Evolutionary conservation across 1,140 invertebrate species (phyloP), one percentile per base, ranked within the genome.

Genomic region (Ips nitidus): DNA sequence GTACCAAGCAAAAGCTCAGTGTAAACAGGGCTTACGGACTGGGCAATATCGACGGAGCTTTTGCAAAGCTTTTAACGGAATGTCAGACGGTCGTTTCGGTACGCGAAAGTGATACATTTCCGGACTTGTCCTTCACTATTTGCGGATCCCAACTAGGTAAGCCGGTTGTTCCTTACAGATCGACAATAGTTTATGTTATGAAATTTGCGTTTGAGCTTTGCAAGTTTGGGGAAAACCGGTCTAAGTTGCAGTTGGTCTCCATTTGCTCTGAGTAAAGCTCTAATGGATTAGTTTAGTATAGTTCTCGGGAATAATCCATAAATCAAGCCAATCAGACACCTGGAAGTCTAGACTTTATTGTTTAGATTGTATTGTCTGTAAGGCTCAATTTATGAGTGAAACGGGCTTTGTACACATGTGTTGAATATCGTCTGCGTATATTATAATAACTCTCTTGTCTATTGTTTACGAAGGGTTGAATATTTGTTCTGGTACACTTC

Each of bases 271-370:
- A 22, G 22, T 22, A 22, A 22, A 22, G 22, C 22, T 22, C 22
- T 22, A 22, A 22, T 22, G 22, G 22, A 22, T 22, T 22, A 22
- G 22, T 22, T 22, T 22, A 22, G 22, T 22, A 22, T 22, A 22
- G 22, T 22, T 22, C 22, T 37, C 53, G n/a, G 53, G 53, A 56
- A 56, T 36, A 56, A 56, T 56, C 53, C 53, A 56, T 56, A 56
- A 36, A 36, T 56, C 53, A 36, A 56, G 37, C 53, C 22, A 22
- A 22, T 56, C n/a, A 39, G 39, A 37, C 53, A 56, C 53, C 53
- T 56, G 53, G 53, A 56, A 56, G 53, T 56, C 53, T 56, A 56
- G 53, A 56, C 53, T 56, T 40, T 37, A 37, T 56, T 56, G 53
- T 56, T 56, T 56, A 39, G 45, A 50, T 50, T 22, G 45, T 22